Base-by-base conservation (phyloP, 2,888 invertebrate species). In the Antitype chi region DNA sequence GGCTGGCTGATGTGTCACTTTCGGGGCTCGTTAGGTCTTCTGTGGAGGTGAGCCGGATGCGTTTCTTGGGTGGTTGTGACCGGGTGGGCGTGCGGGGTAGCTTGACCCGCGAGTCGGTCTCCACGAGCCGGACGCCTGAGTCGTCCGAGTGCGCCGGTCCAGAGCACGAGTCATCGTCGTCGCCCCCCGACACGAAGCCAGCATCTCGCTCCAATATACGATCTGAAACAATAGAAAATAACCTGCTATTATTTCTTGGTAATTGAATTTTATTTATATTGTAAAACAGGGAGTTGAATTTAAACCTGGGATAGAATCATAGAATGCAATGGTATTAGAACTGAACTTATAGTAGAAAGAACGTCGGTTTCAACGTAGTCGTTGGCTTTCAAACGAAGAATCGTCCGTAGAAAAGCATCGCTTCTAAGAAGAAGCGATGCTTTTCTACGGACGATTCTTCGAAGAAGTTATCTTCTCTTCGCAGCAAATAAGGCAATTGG, bases 101-200 rank as follows among this genome's bases (percentile, higher is more conserved):
- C 88, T 98, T 98, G 67, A 97, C 95, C 0, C 98, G 97, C 81
- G 91, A 86, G 76, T 94, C 94, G 13, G 91, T 88, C 81, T 95
- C 95, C 43, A 94, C 95, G 38, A 96, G 93, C 73, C 96, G 90
- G 62, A 97, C 97, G 1, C 97, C 97, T 9, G 97, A 97, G 91
- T 97, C 97, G 82, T 97, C 97, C 2, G 97, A 97, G 87, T 97
- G 97, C 5, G 97, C 96, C 9, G 97, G 97, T 0, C 96, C 97
- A 11, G 97, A 97, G 82, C 91, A 97, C 77, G 93, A 97, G 93
- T 97, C 97, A 80, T 98, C 97, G 89, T 98, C 98, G 86, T 98
- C 98, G 0, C 97, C 98, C 5, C 98, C 98, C 1, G 98, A 98
- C 84, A 98, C 98, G 93, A 98, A 98, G 69, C 98, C 98, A 8